phyloP scores from a whole-genome alignment of 1,140 invertebrate species.

The Danaus melanippus region DNA sequence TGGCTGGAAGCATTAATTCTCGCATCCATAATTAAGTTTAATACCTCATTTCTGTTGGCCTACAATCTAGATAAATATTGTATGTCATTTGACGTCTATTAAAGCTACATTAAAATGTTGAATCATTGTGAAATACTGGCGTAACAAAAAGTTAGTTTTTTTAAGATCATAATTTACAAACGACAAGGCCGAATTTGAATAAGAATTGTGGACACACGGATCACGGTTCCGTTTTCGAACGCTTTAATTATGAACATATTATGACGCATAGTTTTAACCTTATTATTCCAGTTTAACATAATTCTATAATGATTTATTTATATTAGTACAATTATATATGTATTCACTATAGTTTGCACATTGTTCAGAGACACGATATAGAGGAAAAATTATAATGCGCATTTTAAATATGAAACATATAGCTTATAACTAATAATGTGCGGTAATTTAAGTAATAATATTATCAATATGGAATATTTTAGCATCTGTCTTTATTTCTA shows the following conservation, averaged over 20 bases:
- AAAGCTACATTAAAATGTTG: conserved; percentile 57
- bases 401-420: no score
- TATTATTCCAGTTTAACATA: no score
- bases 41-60: conserved; percentile 66
- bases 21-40: conserved; percentile 70
- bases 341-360: no score
- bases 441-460: no score
- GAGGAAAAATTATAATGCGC: no score
- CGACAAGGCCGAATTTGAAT: conserved; percentile 25
- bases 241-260: neutral
- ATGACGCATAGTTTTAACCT: no score
- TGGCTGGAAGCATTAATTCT: conserved; percentile 66
- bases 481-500: no score
- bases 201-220: conserved; percentile 19
- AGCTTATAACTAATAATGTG: no score
- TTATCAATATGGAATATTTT: no score
- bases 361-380: no score
- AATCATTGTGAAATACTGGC: conserved; percentile 38
- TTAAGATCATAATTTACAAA: conserved; percentile 22
- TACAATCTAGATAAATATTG: conserved; percentile 68
- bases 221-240: conserved; percentile 3
- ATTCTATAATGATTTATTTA: no score
- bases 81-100: conserved; percentile 58
- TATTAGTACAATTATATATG: no score
- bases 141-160: conserved; percentile 27